Conservation (phyloP, 2,797 vertebrate species). For the Salmo trutta region DNA sequence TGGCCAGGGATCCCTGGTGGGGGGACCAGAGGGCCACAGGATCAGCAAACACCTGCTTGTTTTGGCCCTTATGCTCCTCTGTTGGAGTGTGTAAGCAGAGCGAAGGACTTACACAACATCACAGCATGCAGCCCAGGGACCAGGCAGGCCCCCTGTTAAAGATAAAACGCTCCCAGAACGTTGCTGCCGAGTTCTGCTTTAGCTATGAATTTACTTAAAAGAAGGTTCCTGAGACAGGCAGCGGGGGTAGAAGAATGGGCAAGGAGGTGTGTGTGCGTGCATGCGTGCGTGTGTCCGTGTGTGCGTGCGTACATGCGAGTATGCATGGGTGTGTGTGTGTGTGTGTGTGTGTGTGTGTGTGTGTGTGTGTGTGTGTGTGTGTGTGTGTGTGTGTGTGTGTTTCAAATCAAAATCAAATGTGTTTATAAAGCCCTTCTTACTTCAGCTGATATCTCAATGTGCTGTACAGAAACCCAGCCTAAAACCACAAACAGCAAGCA, state of each 20-base stretch:
- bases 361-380: too few species aligned
- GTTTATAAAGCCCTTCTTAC: too few species aligned
- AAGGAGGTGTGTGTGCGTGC: background rate
- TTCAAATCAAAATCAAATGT: too few species aligned
- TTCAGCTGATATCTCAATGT: too few species aligned
- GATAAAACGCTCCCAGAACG: background rate
- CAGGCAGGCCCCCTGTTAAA: background rate
- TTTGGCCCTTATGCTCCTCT: conserved; percentile 27
- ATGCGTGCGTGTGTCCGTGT: background rate
- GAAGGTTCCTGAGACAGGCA: background rate
- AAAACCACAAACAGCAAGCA: too few species aligned
- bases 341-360: conserved; percentile 1
- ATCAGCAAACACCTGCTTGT: conserved; percentile 50
- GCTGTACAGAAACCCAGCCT: too few species aligned
- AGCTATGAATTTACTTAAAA: background rate
- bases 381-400: too few species aligned
- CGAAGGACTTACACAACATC: conserved; percentile 44
- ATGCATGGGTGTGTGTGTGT: background rate
- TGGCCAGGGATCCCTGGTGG: conserved; percentile 33
- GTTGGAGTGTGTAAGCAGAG: conserved; percentile 31
- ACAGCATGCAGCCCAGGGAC: conserved; percentile 31
- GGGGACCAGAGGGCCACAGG: conserved; percentile 24
- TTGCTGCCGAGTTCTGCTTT: background rate
- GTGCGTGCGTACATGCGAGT: background rate
- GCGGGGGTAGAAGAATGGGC: background rate